Evolutionary conservation across 2,888 invertebrate species (phyloP), one percentile per base, ranked within the genome.

Genomic region (Hoplodrina blanda): DNA sequence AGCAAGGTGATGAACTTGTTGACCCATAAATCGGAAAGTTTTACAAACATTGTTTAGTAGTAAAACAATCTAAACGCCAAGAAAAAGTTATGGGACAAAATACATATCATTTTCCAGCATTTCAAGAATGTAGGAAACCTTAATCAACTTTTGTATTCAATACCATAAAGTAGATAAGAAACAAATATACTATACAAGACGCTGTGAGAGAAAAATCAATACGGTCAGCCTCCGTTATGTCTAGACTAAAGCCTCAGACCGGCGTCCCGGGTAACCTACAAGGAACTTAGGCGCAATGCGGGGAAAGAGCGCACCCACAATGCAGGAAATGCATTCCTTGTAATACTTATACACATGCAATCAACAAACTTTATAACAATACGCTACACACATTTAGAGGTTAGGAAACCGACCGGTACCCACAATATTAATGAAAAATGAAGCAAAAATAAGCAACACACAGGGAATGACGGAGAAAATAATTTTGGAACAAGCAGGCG

Each of bases 401-500:
- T 94, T 94, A 94, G 86, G 80, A 91, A 90, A 91, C 87, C 80
- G 82, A 82, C 89, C 90, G 90, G 85, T 69, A 50, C 62, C 73
- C 37, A 37, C 37, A 37, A 64, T 74, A 78, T 70, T 80, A 76
- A 73, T 74, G 65, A 81, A 83, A 81, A 80, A 79, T 81, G 78
- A 81, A 86, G 81, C 83, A 87, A 88, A 89, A 87, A 84, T 83
- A 85, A 85, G 82, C 88, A 86, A 76, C 88, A 87, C 87, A 87
- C 82, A 85, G 62, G 84, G 86, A 89, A 89, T 90, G 91, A 91
- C 91, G 89, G 85, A 83, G 82, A 89, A 90, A 90, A 91, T 89
- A 88, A 89, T 92, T 92, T 93, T 92, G 93, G 92, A 93, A 91
- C 92, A 88, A 83, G 83, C 90, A 88, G 91, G 93, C 94, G 88